A percentile compares a stretch with the other conserved stretches of the same genome.
Evolutionary conservation across 2,888 invertebrate species (phyloP).

Genomic region (Tetramorium bicarinatum): DNA sequence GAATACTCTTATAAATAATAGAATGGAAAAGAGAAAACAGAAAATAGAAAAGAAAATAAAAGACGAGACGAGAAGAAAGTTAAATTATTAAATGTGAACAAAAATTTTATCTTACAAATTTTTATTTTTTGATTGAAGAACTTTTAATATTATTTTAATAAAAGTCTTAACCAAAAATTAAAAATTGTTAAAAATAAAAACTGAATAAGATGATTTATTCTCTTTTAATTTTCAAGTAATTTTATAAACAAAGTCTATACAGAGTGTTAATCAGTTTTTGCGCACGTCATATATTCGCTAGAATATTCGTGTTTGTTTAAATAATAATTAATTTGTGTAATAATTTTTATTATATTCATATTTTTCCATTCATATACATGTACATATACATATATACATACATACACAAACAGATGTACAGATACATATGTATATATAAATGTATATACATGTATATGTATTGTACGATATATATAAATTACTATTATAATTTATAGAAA

Average conservation of each 20-base stretch:
- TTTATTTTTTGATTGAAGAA: background rate
- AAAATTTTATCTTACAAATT: background rate
- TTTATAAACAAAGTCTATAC: conserved; percentile 13
- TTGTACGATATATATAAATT: conserved; percentile 56
- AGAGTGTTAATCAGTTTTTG: background rate
- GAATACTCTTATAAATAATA: conserved; percentile 71
- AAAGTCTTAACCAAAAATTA: background rate
- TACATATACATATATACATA: background rate
- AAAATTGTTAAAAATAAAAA: background rate
- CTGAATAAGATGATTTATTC: background rate
- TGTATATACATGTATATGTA: conserved; percentile 52
- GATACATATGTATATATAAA: background rate
- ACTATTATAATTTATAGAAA: conserved; percentile 39
- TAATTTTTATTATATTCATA: conserved; percentile 35
- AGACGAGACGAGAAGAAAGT: background rate
- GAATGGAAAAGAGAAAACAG: conserved; percentile 63
- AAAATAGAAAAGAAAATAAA: background rate
- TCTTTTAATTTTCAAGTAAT: background rate
- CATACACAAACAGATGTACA: background rate
- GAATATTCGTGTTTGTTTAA: conserved; percentile 58
- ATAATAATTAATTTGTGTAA: conserved; percentile 60
- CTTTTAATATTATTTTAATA: background rate
- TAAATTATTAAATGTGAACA: conserved; percentile 19
- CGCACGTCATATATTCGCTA: background rate
- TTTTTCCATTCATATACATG: background rate